Conservation (phyloP, 2,888 invertebrate species). For the Xylocampa areola region DNA sequence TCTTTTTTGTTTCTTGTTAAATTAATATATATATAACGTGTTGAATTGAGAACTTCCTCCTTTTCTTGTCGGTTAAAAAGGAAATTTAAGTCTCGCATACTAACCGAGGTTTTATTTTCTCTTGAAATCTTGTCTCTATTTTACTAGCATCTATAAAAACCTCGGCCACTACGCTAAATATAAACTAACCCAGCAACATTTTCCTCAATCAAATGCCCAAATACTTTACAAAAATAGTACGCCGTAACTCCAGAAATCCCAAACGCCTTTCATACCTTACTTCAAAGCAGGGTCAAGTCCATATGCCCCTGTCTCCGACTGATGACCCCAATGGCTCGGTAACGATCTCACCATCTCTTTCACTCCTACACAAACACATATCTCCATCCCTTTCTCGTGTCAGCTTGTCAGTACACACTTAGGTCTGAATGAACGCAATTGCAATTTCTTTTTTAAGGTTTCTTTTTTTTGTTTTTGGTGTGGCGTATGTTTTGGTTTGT, state of each 20-base stretch:
- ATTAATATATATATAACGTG: too few species aligned
- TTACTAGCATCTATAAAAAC: too few species aligned
- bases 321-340: constrained; percentile 52
- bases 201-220: too few species aligned
- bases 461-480: constrained; percentile 13
- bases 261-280: constrained; percentile 31
- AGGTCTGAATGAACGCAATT: constrained; percentile 48
- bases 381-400: constrained; percentile 28
- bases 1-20: too few species aligned
- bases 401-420: constrained; percentile 44
- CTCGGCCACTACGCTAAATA: too few species aligned
- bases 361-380: background rate
- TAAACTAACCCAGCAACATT: too few species aligned
- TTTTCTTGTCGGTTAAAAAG: too few species aligned
- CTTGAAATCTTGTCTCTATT: too few species aligned
- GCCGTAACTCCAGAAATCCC: constrained; percentile 25
- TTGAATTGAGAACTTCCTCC: too few species aligned
- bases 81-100: too few species aligned
- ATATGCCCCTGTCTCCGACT: constrained; percentile 48
- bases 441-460: constrained; percentile 23
- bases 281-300: constrained; percentile 53
- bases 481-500: constrained; percentile 14
- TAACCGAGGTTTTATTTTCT: too few species aligned
- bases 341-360: constrained; percentile 45
- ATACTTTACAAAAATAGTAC: constrained; percentile 25